These are phyloP conservation scores for Muscidifurax raptorellus DNA, from an alignment of 1,140 invertebrate genomes.

Conservation along the genomic window DNA sequence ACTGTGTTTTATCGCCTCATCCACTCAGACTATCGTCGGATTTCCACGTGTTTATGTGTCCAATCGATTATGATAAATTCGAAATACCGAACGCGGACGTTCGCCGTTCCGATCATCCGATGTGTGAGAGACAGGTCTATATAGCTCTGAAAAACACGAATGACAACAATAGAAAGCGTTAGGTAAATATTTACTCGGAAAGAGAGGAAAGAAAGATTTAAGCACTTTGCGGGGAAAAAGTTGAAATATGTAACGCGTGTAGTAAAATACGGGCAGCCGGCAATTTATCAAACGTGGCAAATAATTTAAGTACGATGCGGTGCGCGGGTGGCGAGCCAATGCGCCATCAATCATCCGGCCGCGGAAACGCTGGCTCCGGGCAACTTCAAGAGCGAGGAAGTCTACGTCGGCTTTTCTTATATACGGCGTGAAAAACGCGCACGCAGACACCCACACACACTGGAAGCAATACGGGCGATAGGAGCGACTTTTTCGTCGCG, in stretches of 20 bases:
- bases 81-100: too few relatives aligned
- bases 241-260: slow-evolving; percentile 35
- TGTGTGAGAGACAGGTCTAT: too few relatives aligned
- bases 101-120: too few relatives aligned
- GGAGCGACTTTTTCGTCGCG: too few relatives aligned
- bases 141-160: not conserved
- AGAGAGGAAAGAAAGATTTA: not conserved
- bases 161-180: not conserved
- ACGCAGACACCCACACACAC: too few relatives aligned
- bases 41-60: too few relatives aligned
- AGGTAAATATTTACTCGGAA: not conserved
- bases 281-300: slow-evolving; percentile 34
- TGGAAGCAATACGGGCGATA: too few relatives aligned
- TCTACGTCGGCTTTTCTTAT: not conserved
- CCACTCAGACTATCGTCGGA: too few relatives aligned
- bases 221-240: slow-evolving; percentile 14
- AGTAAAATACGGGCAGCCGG: slow-evolving; percentile 19
- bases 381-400: not conserved
- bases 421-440: not conserved
- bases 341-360: slow-evolving; percentile 22
- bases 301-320: slow-evolving; percentile 22
- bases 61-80: too few relatives aligned
- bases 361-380: slow-evolving; percentile 11
- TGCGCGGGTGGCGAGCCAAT: not conserved
- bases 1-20: too few relatives aligned